These are phyloP conservation scores for Oryzaephilus surinamensis DNA, from an alignment of 1,140 invertebrate species.

Conservation along the genomic window DNA sequence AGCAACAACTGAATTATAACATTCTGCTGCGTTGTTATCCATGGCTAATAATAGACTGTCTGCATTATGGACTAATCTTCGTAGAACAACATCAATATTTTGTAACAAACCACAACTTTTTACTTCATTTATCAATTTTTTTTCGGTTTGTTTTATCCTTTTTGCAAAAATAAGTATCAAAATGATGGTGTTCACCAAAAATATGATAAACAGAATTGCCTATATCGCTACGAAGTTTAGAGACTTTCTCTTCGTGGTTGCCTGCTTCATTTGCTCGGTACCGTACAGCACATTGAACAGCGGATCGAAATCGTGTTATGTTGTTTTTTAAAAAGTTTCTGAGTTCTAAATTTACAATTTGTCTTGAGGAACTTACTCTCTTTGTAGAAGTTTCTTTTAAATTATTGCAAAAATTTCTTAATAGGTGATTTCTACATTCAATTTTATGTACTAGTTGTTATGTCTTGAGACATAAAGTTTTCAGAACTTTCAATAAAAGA, in stretches of 20 bases:
- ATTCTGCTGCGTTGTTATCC: conserved; percentile 21
- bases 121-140: conserved; percentile 1
- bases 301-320: background rate
- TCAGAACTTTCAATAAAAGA: no score
- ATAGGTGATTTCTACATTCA: no score
- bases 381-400: no score
- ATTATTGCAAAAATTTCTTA: no score
- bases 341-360: conserved; percentile 1
- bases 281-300: background rate
- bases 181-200: conserved; percentile 7
- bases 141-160: no score
- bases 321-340: conserved; percentile 6
- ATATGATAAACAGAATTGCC: conserved; percentile 1
- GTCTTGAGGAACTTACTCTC: no score
- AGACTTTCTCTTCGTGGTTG: background rate
- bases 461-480: no score
- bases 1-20: conserved; percentile 19
- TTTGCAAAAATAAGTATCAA: conserved; percentile 6
- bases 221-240: conserved; percentile 1
- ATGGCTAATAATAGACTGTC: conserved; percentile 20
- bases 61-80: conserved; percentile 11
- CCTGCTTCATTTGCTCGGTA: background rate
- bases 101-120: conserved; percentile 3
- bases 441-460: no score
- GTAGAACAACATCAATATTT: conserved; percentile 1